Conservation (phyloP, 2,113 vertebrate species). For the Clupea harengus region DNA sequence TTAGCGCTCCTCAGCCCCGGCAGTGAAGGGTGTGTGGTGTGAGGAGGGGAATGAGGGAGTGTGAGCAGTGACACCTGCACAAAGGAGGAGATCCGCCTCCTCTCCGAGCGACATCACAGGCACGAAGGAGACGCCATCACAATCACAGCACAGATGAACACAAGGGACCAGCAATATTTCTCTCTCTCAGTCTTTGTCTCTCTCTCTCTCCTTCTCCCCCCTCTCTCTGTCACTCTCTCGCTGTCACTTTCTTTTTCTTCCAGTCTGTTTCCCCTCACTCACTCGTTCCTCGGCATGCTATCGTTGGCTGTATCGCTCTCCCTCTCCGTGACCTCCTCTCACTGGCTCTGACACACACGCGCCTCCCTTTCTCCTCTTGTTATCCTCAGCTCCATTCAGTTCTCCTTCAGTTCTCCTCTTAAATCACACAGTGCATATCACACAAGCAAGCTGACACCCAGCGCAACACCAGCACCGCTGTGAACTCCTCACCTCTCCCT, state of each 20-base stretch:
- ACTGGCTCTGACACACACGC: slow-evolving; percentile 17
- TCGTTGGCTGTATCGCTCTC: neutral
- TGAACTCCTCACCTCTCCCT: neutral
- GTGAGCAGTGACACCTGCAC: neutral
- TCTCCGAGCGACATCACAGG: neutral
- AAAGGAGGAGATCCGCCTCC: neutral
- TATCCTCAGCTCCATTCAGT: neutral
- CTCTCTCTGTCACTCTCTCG: slow-evolving; percentile 9
- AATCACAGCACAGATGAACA: neutral
- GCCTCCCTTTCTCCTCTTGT: neutral
- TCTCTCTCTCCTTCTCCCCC: slow-evolving; percentile 1
- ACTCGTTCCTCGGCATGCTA: neutral
- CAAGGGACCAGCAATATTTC: neutral
- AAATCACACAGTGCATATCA: neutral
- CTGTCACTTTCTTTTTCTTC: slow-evolving; percentile 16
- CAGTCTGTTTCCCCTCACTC: neutral
- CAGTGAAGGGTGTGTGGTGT: neutral
- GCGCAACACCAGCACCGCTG: too few relatives aligned
- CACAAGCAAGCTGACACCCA: neutral
- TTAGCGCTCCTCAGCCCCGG: neutral
- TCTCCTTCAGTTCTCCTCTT: neutral
- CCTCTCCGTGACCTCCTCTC: slow-evolving; percentile 18
- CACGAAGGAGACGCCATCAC: neutral
- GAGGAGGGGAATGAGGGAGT: too few relatives aligned
- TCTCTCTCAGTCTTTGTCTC: neutral